phyloP scores from a whole-genome alignment of 2,888 invertebrate species.

The Cremastobaeus sp. region DNA sequence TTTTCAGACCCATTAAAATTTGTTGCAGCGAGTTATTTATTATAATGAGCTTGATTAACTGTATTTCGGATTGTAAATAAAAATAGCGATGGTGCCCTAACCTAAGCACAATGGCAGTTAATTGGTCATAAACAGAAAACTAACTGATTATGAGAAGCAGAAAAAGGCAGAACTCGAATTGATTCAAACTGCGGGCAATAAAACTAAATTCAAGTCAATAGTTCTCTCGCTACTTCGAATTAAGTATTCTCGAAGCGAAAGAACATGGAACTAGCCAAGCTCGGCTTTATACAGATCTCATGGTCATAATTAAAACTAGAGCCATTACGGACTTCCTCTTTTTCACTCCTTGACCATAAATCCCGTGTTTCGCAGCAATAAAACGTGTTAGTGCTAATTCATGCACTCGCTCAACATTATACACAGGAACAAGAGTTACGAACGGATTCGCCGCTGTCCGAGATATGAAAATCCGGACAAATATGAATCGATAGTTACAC shows the following conservation, averaged over 20 bases:
- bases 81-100: too few species aligned
- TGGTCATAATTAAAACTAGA: conserved; percentile 33
- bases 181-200: background rate
- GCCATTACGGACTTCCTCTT: conserved; percentile 35
- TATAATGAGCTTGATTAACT: too few species aligned
- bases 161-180: too few species aligned
- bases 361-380: conserved; percentile 22
- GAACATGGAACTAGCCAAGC: too few species aligned
- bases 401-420: conserved; percentile 19
- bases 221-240: background rate
- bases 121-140: too few species aligned
- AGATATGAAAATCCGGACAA: background rate
- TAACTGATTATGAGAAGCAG: too few species aligned
- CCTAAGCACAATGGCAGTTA: too few species aligned
- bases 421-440: conserved; percentile 6
- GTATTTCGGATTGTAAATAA: too few species aligned
- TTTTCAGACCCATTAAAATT: too few species aligned
- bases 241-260: background rate
- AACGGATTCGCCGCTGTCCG: too few species aligned
- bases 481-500: background rate
- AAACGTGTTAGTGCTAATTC: conserved; percentile 27
- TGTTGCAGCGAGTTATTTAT: too few species aligned
- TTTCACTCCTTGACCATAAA: conserved; percentile 14
- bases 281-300: conserved; percentile 7
- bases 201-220: conserved; percentile 13